These are phyloP conservation scores for Drosophila baimaii DNA, from an alignment of 1,140 invertebrate genomes.

Conservation along the genomic window DNA sequence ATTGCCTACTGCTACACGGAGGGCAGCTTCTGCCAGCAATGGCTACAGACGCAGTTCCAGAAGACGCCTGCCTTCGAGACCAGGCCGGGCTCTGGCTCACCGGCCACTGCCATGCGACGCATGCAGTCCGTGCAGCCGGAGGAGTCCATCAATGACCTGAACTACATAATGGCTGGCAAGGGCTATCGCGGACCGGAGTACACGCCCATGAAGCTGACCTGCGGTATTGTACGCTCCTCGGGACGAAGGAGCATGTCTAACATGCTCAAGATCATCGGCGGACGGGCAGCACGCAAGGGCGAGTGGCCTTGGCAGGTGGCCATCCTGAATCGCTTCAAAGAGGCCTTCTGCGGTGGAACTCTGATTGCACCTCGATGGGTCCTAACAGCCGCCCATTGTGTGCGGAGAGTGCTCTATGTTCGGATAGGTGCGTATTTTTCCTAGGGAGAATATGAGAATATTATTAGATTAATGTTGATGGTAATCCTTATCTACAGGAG, in stretches of 20 bases:
- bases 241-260: constrained; percentile 83
- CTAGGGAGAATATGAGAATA: background rate
- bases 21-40: constrained; percentile 91
- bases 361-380: constrained; percentile 94
- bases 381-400: constrained; percentile 95
- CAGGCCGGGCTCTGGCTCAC: constrained; percentile 31
- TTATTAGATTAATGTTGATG: too few relatives aligned
- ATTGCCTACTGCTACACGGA: constrained; percentile 93
- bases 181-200: constrained; percentile 80
- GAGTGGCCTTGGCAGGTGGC: constrained; percentile 98
- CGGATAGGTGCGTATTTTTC: constrained; percentile 87
- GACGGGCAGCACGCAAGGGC: constrained; percentile 89
- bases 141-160: constrained; percentile 64
- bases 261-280: constrained; percentile 93
- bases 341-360: constrained; percentile 96
- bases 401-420: constrained; percentile 90
- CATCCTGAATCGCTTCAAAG: constrained; percentile 92
- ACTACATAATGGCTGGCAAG: constrained; percentile 75
- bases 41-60: constrained; percentile 86
- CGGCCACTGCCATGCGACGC: constrained; percentile 47
- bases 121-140: constrained; percentile 50
- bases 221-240: constrained; percentile 70
- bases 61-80: constrained; percentile 68
- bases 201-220: constrained; percentile 71
- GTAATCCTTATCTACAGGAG: constrained; percentile 90